Evolutionary conservation across 2,113 vertebrate species (phyloP).

Genomic region (Daboia siamensis): DNA sequence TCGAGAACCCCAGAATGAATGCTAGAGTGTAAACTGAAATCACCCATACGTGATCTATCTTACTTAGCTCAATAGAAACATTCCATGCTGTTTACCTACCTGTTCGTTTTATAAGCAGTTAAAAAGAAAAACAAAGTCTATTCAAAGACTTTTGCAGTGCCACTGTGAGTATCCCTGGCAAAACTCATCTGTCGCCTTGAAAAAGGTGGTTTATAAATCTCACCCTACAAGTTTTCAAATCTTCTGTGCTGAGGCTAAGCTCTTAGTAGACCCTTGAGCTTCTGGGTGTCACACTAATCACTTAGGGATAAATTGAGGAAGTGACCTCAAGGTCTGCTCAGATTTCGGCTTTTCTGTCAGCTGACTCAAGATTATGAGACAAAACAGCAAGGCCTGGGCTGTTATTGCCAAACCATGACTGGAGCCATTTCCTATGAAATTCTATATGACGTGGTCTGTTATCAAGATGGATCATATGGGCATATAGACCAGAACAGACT

Average conservation of each 20-base stretch:
- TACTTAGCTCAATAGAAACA: neutral
- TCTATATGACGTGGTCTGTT: constrained; percentile 30
- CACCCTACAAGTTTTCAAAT: constrained; percentile 30
- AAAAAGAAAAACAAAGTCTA: constrained; percentile 11
- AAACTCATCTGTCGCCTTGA: constrained; percentile 19
- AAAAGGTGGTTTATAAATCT: constrained; percentile 10
- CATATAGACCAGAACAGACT: constrained; percentile 22
- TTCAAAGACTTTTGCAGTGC: constrained; percentile 27
- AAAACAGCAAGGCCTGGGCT: constrained; percentile 51
- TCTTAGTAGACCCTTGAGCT: constrained; percentile 35
- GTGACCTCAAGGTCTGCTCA: constrained; percentile 58
- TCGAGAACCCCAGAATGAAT: constrained; percentile 5
- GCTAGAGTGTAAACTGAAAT: constrained; percentile 1
- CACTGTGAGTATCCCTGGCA: constrained; percentile 24
- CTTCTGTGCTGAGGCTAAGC: constrained; percentile 16
- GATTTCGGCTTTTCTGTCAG: constrained; percentile 54
- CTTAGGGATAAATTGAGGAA: constrained; percentile 55
- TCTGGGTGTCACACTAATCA: constrained; percentile 34
- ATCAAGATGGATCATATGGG: neutral
- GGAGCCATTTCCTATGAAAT: constrained; percentile 30
- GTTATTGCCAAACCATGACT: constrained; percentile 38
- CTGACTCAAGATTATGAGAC: constrained; percentile 45
- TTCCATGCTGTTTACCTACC: constrained; percentile 8
- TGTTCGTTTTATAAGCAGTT: constrained; percentile 34
- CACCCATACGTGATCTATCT: neutral